These are phyloP conservation scores for Oreotrochilus melanogaster DNA, from an alignment of 2,113 vertebrate species.

Conservation along the genomic window DNA sequence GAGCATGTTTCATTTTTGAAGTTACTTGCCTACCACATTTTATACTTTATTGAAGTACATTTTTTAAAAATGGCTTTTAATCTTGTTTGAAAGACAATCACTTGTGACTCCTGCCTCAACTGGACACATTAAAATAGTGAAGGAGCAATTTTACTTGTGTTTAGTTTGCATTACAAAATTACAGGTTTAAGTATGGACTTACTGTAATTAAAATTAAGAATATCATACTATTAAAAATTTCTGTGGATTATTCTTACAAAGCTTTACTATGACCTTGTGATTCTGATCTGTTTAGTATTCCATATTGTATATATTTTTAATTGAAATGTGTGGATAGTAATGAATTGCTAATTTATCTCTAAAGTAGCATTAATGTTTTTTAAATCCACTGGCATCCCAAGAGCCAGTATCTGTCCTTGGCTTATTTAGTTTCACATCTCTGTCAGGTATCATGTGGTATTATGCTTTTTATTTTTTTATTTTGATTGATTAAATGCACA, in stretches of 20 bases:
- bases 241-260: rapidly evolving
- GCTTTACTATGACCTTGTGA: background rate
- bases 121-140: background rate
- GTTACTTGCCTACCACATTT: background rate
- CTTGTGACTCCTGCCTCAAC: background rate
- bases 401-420: background rate
- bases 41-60: background rate
- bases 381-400: background rate
- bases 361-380: background rate
- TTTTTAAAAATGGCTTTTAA: background rate
- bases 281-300: background rate
- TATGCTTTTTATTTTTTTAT: background rate
- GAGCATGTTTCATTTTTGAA: background rate
- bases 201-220: background rate
- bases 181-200: background rate
- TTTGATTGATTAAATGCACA: background rate
- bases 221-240: background rate
- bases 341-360: background rate
- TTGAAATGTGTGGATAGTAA: background rate
- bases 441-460: background rate
- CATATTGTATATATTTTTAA: background rate
- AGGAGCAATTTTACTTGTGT: background rate
- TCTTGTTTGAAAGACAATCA: background rate
- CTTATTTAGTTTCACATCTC: background rate
- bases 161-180: background rate